Evolutionary conservation across 2,797 vertebrate genomes (phyloP).

Genomic region (Lagodon rhomboides): DNA sequence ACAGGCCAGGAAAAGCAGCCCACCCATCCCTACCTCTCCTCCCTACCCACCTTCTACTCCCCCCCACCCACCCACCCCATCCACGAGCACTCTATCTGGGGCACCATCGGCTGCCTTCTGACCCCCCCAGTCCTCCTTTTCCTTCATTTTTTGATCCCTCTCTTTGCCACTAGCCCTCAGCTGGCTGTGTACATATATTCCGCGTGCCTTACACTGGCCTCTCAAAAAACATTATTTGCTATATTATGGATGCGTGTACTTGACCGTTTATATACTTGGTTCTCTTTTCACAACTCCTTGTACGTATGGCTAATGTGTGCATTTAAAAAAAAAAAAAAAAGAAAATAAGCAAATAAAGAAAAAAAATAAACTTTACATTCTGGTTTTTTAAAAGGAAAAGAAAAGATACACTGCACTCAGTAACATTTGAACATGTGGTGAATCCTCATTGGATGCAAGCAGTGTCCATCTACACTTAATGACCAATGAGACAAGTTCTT

Average conservation of each 20-base stretch:
- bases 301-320: slow-evolving; percentile 71
- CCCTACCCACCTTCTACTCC: slow-evolving; percentile 56
- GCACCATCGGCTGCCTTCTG: slow-evolving; percentile 51
- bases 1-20: slow-evolving; percentile 81
- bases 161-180: slow-evolving; percentile 49
- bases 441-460: slow-evolving; percentile 66
- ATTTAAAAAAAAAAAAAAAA: slow-evolving; percentile 36
- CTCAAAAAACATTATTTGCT: slow-evolving; percentile 36
- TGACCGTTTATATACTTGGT: slow-evolving; percentile 57
- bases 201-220: slow-evolving; percentile 31
- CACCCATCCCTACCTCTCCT: slow-evolving; percentile 66
- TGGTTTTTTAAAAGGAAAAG: slow-evolving; percentile 75
- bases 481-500: slow-evolving; percentile 60
- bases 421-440: slow-evolving; percentile 62
- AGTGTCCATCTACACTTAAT: slow-evolving; percentile 58
- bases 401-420: slow-evolving; percentile 69
- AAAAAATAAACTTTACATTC: slow-evolving; percentile 75
- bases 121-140: slow-evolving; percentile 32
- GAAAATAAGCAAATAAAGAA: slow-evolving; percentile 19
- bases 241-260: slow-evolving; percentile 46
- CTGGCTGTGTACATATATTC: slow-evolving; percentile 35
- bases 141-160: slow-evolving; percentile 44
- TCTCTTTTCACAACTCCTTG: slow-evolving; percentile 84
- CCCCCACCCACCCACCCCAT: slow-evolving; percentile 33
- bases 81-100: slow-evolving; percentile 64